Evolutionary conservation across 2,113 vertebrate species (phyloP).

Genomic region (Hydrolagus affinis): DNA sequence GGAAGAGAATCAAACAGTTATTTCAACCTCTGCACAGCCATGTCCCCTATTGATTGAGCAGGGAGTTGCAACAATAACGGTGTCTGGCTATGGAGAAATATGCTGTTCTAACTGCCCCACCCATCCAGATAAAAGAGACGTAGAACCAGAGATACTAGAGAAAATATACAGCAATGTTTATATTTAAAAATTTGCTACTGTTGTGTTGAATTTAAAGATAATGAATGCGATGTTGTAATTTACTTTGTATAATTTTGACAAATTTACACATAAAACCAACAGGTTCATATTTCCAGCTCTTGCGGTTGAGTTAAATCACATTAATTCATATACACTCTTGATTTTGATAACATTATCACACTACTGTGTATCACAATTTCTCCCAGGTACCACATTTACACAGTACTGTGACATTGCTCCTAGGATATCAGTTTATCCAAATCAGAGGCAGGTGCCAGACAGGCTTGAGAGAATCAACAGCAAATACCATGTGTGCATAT

Average conservation of each 20-base stretch:
- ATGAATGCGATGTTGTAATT: background rate
- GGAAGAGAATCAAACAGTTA: background rate
- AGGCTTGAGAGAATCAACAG: too few relatives aligned
- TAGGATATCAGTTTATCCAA: background rate
- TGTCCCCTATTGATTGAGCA: slow-evolving; percentile 20
- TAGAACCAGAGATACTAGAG: background rate
- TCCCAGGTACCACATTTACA: background rate
- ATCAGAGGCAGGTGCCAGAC: too few relatives aligned
- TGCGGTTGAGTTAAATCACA: too few relatives aligned
- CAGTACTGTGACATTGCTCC: background rate
- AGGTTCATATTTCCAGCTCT: background rate
- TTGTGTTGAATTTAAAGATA: background rate
- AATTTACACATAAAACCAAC: background rate
- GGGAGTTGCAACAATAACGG: background rate
- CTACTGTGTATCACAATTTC: background rate
- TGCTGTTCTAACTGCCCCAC: slow-evolving; percentile 21
- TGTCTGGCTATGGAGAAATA: slow-evolving; percentile 15
- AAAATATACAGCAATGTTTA: background rate
- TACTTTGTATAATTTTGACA: background rate
- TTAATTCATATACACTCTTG: background rate
- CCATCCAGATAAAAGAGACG: slow-evolving; percentile 20
- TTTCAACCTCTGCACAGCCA: background rate
- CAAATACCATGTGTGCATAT: too few relatives aligned
- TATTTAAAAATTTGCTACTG: background rate
- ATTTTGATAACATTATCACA: background rate